Base-by-base conservation (phyloP, 2,797 vertebrate species). In the Argentina silus region DNA sequence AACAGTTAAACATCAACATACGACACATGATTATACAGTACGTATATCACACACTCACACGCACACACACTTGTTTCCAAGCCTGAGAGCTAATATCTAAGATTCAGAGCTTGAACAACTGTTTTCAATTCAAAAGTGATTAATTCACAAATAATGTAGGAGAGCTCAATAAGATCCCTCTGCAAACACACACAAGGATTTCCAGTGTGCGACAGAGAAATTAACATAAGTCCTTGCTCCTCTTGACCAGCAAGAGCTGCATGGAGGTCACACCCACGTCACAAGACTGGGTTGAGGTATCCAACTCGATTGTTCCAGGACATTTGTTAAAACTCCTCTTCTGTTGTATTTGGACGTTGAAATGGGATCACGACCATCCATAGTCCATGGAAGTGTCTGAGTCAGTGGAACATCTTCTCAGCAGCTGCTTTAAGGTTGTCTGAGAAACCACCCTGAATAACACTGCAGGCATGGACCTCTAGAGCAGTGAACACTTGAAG, bases 401-500 rank as follows among this genome's bases (percentile, higher is more conserved):
- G 27, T 36, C 27, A 36, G 1, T 36, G 27, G 27, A 36, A 36
- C 27, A 36, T 36, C 27, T 36, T 36, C 27, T 36, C 27, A 36
- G 27, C 27, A 76, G 62, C 75, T 36, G 78, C 77, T 36, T 74
- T 69, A 36, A 74, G 65, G 73, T 79, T 67, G 1, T 77, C 72
- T 0, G 12, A 53, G 36, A 65, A 70, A 67, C 15, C 66, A 69
- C 63, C 85, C 19, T 69, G 81, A 81, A 78, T 60, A 67, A 67
- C 12, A 14, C 50, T 15, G 67, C 79, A 82, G 82, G 74, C 82
- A 79, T 36, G 47, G 48, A n/a, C 63, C 27, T 67, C 79, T 96
- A 99, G 92, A 99, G 94, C 82, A 99, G 94, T 0, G 90, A 94
- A 84, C 98, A 99, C 82, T 97, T 97, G 86, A 99, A 97, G 90